Evolutionary conservation across 1,140 invertebrate genomes (phyloP).

Genomic region (Panagrolaimus sp.): DNA sequence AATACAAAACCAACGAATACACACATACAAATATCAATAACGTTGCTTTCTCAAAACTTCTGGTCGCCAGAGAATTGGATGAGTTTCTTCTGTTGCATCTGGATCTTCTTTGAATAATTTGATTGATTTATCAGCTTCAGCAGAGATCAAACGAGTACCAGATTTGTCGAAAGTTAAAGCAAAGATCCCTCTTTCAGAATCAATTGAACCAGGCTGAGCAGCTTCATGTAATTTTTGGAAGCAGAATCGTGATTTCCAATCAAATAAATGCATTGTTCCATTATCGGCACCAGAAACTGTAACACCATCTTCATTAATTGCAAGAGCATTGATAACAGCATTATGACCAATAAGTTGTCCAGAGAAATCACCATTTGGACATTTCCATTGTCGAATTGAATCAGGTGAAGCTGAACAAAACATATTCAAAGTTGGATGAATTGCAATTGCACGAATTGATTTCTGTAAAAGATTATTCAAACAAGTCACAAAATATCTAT

Average conservation of each 20-base stretch:
- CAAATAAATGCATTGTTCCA: slow-evolving; percentile 96
- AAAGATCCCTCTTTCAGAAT: slow-evolving; percentile 94
- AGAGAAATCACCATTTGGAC: slow-evolving; percentile 93
- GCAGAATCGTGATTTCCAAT: slow-evolving; percentile 97
- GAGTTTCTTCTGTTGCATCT: slow-evolving; percentile 83
- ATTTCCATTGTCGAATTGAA: slow-evolving; percentile 98
- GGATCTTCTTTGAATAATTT: slow-evolving; percentile 99
- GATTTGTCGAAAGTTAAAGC: slow-evolving; percentile 88
- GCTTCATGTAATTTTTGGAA: slow-evolving; percentile 73
- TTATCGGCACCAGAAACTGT: slow-evolving; percentile 94
- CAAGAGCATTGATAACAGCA: slow-evolving; percentile 91
- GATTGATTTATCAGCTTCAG: slow-evolving; percentile 97
- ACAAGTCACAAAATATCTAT: neutral
- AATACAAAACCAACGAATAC: too few species aligned
- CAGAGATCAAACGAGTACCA: slow-evolving; percentile 83
- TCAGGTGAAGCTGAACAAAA: slow-evolving; percentile 96
- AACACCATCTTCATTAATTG: slow-evolving; percentile 85
- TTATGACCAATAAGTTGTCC: slow-evolving; percentile 96
- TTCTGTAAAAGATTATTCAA: slow-evolving; percentile 63
- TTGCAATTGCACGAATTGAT: slow-evolving; percentile 79
- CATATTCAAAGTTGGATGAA: slow-evolving; percentile 88
- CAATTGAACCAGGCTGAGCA: slow-evolving; percentile 99
- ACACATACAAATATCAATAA: slow-evolving; percentile 19
- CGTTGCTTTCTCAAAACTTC: slow-evolving; percentile 75
- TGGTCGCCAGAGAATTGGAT: slow-evolving; percentile 94